Percentiles rank a stretch among this genome's conserved stretches.
Evolutionary conservation across 2,113 vertebrate species (phyloP).

Genomic region (Dendropsophus ebraccatus): DNA sequence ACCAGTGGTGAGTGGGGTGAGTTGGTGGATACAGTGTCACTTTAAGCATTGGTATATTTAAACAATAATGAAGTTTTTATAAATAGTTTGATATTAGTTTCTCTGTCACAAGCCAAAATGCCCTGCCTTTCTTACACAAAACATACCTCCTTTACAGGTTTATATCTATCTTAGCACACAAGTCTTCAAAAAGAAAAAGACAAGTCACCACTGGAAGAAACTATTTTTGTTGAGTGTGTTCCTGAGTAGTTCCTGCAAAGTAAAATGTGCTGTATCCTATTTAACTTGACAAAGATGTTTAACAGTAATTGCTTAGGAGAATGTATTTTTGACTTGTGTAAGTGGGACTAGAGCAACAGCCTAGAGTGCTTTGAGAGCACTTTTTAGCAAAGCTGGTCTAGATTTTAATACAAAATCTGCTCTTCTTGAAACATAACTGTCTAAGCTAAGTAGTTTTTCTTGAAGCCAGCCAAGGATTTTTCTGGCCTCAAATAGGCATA

Average conservation of each 20-base stretch:
- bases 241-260: neutral
- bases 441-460: slow-evolving; percentile 28
- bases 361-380: slow-evolving; percentile 26
- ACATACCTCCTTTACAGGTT: neutral
- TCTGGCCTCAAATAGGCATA: neutral
- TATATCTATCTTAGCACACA: neutral
- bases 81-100: neutral
- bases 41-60: neutral
- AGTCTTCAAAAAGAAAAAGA: neutral
- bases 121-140: neutral
- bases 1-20: too few relatives aligned
- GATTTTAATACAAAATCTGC: slow-evolving; percentile 37
- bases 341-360: slow-evolving; percentile 25
- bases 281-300: slow-evolving; percentile 20
- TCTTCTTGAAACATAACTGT: slow-evolving; percentile 30
- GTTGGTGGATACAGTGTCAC: too few relatives aligned
- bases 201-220: neutral
- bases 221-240: slow-evolving; percentile 1
- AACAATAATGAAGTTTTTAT: too few relatives aligned
- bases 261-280: slow-evolving; percentile 38
- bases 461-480: slow-evolving; percentile 14
- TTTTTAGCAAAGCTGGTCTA: slow-evolving; percentile 31
- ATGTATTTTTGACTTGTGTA: slow-evolving; percentile 30
- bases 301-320: slow-evolving; percentile 30
- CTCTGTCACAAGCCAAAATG: neutral